phyloP scores from a whole-genome alignment of 2,113 vertebrate genomes.

The Halcyon senegalensis region DNA sequence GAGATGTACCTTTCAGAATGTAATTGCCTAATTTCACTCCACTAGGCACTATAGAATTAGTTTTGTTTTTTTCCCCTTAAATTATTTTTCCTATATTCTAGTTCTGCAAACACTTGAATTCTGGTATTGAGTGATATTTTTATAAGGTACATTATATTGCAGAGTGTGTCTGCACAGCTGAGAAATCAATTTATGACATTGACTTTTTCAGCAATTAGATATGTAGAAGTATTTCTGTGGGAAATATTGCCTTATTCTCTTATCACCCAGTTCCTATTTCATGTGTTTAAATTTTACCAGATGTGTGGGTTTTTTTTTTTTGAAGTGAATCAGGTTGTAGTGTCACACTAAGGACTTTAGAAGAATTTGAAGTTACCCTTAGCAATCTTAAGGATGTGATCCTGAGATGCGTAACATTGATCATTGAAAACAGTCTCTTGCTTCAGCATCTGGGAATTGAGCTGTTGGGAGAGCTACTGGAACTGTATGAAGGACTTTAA shows the following conservation, averaged over 20 bases:
- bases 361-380: neutral
- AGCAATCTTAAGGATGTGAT: neutral
- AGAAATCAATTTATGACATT: neutral
- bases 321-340: neutral
- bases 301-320: neutral
- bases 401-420: neutral
- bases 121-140: neutral
- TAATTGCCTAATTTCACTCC: conserved; percentile 1
- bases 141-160: neutral
- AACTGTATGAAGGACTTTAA: neutral
- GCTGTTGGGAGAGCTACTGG: neutral
- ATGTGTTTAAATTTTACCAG: neutral
- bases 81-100: neutral
- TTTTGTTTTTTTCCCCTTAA: neutral
- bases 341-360: neutral
- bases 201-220: neutral
- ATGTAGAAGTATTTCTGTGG: neutral
- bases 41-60: neutral
- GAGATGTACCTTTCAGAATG: neutral
- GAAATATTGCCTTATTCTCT: neutral
- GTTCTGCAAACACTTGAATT: neutral
- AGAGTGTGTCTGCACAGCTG: neutral
- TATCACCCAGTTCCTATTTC: neutral
- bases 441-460: neutral
- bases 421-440: neutral